Percentiles rank a stretch among this genome's conserved stretches.
These are phyloP conservation scores for Drosophila punjabiensis DNA, from an alignment of 1,140 invertebrate species.

Conservation along the genomic window DNA sequence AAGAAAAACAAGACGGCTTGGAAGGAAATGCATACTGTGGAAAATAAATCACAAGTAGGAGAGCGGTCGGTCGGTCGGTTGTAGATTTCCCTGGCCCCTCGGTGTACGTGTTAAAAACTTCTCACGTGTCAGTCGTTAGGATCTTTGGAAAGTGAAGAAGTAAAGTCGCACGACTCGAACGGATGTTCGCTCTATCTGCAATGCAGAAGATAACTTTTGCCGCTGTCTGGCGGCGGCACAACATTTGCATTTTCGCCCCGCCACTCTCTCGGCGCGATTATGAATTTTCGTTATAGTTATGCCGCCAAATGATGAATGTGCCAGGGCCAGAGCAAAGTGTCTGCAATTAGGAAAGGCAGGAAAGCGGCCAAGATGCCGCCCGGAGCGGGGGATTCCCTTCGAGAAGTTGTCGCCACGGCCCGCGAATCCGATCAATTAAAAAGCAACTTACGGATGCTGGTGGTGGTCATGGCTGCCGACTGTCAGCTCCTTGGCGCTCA, in stretches of 20 bases:
- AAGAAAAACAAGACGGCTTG: slow-evolving; percentile 30
- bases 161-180: slow-evolving; percentile 41
- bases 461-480: slow-evolving; percentile 34
- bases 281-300: slow-evolving; percentile 38
- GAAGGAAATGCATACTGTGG: slow-evolving; percentile 38
- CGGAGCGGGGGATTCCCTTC: slow-evolving; percentile 1
- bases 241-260: slow-evolving; percentile 62
- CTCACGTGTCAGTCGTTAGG: slow-evolving; percentile 77
- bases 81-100: slow-evolving; percentile 47
- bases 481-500: slow-evolving; percentile 37
- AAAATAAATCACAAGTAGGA: slow-evolving; percentile 62
- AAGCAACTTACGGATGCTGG: slow-evolving; percentile 54
- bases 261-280: slow-evolving; percentile 46
- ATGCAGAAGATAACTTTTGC: slow-evolving; percentile 59
- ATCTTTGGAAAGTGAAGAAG: slow-evolving; percentile 38
- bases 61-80: slow-evolving; percentile 6
- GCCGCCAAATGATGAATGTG: slow-evolving; percentile 54
- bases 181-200: slow-evolving; percentile 65
- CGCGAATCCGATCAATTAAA: slow-evolving; percentile 67
- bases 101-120: slow-evolving; percentile 70
- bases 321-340: slow-evolving; percentile 24
- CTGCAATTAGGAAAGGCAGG: slow-evolving; percentile 68
- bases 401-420: slow-evolving; percentile 29
- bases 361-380: slow-evolving; percentile 9
- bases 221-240: slow-evolving; percentile 35